Evolutionary conservation across 2,888 invertebrate genomes (phyloP).

Genomic region (Phortica magna): DNA sequence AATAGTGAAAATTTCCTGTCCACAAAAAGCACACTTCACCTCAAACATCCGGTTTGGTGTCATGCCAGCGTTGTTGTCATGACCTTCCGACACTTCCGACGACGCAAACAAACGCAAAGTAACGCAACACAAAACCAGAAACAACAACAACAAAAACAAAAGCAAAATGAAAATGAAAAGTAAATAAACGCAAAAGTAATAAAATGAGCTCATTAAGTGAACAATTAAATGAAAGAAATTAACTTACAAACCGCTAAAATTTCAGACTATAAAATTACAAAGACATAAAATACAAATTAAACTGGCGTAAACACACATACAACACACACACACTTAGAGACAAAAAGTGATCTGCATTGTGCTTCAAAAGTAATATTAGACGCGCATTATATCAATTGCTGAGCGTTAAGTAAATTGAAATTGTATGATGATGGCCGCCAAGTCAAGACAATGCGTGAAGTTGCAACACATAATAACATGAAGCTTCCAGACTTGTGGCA

Average conservation of each 20-base stretch:
- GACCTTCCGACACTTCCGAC: conserved; percentile 1
- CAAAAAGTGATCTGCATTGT: not conserved
- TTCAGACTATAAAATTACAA: conserved; percentile 2
- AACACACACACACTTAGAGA: not conserved
- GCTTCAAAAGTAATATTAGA: not conserved
- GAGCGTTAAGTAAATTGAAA: not conserved
- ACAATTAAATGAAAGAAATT: conserved; percentile 23
- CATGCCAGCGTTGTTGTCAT: not conserved
- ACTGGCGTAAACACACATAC: not conserved
- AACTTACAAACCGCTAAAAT: not conserved
- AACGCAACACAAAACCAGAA: conserved; percentile 48
- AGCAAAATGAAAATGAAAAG: conserved; percentile 51
- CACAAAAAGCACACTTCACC: not conserved
- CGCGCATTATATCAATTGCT: not conserved
- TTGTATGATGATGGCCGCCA: not conserved
- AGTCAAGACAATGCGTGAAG: not conserved
- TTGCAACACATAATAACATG: not conserved
- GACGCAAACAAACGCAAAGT: not conserved
- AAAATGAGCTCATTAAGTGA: conserved; percentile 60
- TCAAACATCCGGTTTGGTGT: not conserved
- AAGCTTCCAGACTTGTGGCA: not conserved
- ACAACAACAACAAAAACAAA: conserved; percentile 24
- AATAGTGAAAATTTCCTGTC: no score
- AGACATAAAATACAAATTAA: not conserved
- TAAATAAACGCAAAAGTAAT: conserved; percentile 55